A percentile compares a stretch with the other conserved stretches of the same genome.
These are phyloP conservation scores for Drosophila seclusa DNA, from an alignment of 2,888 invertebrate genomes.

Conservation along the genomic window DNA sequence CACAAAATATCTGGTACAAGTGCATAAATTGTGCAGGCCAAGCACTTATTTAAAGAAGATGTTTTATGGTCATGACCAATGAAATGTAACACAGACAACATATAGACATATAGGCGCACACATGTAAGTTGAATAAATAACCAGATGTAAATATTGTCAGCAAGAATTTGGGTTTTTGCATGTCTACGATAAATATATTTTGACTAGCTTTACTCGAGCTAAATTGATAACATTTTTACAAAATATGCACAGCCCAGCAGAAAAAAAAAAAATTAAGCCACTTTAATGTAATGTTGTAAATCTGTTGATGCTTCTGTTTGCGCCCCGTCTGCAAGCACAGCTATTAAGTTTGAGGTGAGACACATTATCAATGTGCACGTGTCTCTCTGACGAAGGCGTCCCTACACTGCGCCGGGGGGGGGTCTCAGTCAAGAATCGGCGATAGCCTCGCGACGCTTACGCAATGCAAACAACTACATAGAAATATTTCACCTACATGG, in stretches of 20 bases:
- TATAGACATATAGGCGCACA: not conserved
- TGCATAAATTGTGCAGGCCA: not conserved
- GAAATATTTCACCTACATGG: conserved; percentile 8
- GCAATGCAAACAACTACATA: conserved; percentile 21
- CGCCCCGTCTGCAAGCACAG: conserved; percentile 2
- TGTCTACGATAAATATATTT: conserved; percentile 16
- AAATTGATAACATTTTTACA: not conserved
- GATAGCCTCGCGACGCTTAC: conserved; percentile 8
- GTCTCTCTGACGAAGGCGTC: conserved; percentile 16
- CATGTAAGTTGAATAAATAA: not conserved
- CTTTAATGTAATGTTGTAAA: conserved; percentile 10
- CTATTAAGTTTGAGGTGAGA: not conserved
- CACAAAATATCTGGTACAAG: not conserved
- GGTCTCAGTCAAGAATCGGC: conserved; percentile 28
- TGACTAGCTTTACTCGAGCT: not conserved
- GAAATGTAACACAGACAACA: conserved; percentile 8
- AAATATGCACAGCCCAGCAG: conserved; percentile 9
- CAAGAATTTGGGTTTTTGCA: conserved; percentile 24
- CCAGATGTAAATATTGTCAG: conserved; percentile 17
- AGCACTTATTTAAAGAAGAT: not conserved
- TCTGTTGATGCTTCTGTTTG: conserved; percentile 33
- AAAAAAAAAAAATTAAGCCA: not conserved
- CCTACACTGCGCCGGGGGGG: not conserved
- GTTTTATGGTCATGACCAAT: conserved; percentile 9
- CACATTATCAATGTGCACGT: conserved; percentile 48